Conservation (phyloP, 2,113 vertebrate genomes). For the Polypterus bichir region DNA sequence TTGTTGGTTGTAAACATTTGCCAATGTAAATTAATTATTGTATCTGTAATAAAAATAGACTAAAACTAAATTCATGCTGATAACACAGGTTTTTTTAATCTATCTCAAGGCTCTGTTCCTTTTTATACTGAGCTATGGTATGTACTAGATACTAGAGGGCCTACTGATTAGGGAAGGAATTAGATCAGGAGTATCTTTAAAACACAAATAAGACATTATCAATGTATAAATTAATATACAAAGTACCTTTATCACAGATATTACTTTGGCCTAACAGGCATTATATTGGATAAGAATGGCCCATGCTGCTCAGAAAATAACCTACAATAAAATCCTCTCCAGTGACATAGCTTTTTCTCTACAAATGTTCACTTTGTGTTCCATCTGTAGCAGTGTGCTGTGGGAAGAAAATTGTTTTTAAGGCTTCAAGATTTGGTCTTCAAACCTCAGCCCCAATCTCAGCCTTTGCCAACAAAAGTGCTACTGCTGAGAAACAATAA, state of each 20-base stretch:
- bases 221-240: conserved; percentile 1
- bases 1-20: too few species aligned
- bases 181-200: background rate
- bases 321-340: background rate
- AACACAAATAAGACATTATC: conserved; percentile 2
- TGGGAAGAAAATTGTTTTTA: background rate
- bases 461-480: conserved; percentile 1
- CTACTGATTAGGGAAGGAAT: background rate
- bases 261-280: conserved; percentile 7
- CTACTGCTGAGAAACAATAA: background rate
- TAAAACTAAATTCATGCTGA: too few species aligned
- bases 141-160: too few species aligned
- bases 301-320: background rate
- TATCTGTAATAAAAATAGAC: too few species aligned
- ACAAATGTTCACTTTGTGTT: background rate
- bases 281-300: background rate
- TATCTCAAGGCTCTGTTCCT: too few species aligned
- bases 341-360: too few species aligned
- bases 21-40: too few species aligned
- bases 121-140: too few species aligned
- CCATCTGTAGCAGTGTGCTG: background rate
- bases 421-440: conserved; percentile 1
- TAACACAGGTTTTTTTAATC: too few species aligned
- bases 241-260: conserved; percentile 1
- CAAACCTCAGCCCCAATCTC: background rate